A percentile compares a stretch with the other conserved stretches of the same genome.
phyloP scores from a whole-genome alignment of 1,140 invertebrate species.

The Magallana gigas region DNA sequence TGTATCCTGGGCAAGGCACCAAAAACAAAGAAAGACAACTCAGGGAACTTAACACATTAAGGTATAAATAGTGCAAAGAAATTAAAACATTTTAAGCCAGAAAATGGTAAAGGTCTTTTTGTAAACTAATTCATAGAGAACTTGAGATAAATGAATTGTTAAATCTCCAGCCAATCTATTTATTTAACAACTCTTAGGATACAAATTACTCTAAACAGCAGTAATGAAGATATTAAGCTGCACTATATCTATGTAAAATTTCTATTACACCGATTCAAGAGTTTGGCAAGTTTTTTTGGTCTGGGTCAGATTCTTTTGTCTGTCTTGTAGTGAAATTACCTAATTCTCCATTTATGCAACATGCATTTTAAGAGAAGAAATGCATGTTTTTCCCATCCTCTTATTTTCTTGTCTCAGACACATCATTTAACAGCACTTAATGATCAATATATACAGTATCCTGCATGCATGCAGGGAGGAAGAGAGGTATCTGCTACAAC shows the following conservation, averaged over 20 bases:
- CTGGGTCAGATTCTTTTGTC: neutral
- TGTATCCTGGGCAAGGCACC: neutral
- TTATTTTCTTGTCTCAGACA: neutral
- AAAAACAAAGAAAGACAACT: neutral
- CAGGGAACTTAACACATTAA: too few species aligned
- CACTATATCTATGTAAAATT: neutral
- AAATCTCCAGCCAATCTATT: neutral
- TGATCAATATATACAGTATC: slow-evolving; percentile 6
- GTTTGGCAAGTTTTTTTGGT: neutral
- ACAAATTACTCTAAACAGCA: neutral
- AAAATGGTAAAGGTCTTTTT: too few species aligned
- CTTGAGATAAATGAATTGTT: too few species aligned
- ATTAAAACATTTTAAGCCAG: too few species aligned
- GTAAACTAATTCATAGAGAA: too few species aligned
- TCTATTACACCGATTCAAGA: neutral
- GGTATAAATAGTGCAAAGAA: too few species aligned
- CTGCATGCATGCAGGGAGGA: neutral
- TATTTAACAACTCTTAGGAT: neutral
- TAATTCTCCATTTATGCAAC: slow-evolving; percentile 4
- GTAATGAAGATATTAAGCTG: neutral
- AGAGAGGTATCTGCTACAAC: neutral
- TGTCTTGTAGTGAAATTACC: neutral
- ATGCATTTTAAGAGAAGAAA: neutral
- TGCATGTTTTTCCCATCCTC: too few species aligned
- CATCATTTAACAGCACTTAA: slow-evolving; percentile 24